Base-by-base conservation (phyloP, 2,113 vertebrate genomes). In the Oncorhynchus keta region DNA sequence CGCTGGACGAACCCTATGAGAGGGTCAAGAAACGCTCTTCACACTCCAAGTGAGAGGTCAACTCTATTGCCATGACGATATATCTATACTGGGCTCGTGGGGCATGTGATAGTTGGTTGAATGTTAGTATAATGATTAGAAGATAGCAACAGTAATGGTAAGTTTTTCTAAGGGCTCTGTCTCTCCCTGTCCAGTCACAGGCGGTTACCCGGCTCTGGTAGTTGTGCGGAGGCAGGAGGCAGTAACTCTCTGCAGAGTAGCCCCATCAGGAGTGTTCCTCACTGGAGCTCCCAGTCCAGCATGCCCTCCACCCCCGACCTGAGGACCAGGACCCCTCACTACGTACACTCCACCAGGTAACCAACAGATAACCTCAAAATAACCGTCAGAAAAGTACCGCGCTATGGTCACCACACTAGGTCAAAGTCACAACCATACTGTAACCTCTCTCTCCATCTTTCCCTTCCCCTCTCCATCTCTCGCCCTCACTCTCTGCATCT, bases 251-350 rank as follows among this genome's bases (percentile, higher is more conserved):
- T 99, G 67, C 97, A 99, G 89, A 97, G 93, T 89, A 99, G 98
- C 85, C 98, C 98, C 57, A 94, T 97, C 86, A 93, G 96, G 75
- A 92, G 87, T 87, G 94, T 96, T 68, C 95, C 95, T 14, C 95
- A 95, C 86, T 99, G 98, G 98, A 98, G 95, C 79, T 96, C 96
- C 35, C 98, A 99, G 87, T 97, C 95, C 91, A 99, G 97, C 92
- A 97, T 97, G 97, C 98, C 98, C 0, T 99, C 97, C 0, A 99
- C 98, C 0, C 98, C 97, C 0, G 97, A 99, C 89, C 92, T 99
- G 84, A 96, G 95, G 75, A 93, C 97, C 77, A 95, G 97, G 88
- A 95, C 94, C 51, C 94, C 96, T 0, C 96, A 97, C 91, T 98
- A 97, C 1, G 94, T 98, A 87, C 98, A 98, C 92, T 97, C 98